Evolutionary conservation across 53 echinoderm and acorn worm species (phyloP).

Genomic region (Zoroaster sp.): DNA sequence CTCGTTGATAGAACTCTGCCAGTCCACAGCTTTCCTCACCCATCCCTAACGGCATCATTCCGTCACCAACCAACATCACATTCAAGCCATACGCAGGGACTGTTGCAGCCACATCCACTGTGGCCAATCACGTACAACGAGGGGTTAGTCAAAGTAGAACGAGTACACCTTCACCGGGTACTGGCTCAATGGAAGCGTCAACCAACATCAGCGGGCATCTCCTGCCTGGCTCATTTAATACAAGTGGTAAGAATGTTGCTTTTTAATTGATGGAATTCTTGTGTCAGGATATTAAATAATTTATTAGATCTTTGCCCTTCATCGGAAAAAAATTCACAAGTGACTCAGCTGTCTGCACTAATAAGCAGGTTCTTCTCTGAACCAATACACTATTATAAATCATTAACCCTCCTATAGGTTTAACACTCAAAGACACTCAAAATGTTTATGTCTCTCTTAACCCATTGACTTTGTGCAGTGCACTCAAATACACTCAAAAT

Average conservation of each 20-base stretch:
- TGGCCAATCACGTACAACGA: constrained; percentile 57
- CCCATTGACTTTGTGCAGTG: too few species aligned
- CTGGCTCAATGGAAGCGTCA: constrained; percentile 73
- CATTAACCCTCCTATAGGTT: too few species aligned
- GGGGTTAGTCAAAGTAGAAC: constrained; percentile 78
- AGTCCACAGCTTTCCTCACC: constrained; percentile 89
- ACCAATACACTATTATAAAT: too few species aligned
- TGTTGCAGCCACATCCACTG: constrained; percentile 8
- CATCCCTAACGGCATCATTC: constrained; percentile 90
- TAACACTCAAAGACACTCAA: too few species aligned
- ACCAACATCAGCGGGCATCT: constrained; percentile 63
- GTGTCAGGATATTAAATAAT: too few species aligned
- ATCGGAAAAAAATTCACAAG: too few species aligned
- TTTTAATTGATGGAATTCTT: too few species aligned
- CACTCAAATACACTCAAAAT: too few species aligned
- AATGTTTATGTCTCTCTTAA: too few species aligned
- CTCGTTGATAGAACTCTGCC: constrained; percentile 66
- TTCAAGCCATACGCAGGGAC: constrained; percentile 58
- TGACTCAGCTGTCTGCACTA: too few species aligned
- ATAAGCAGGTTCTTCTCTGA: too few species aligned
- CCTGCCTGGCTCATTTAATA: constrained; percentile 42
- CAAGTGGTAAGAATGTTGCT: constrained; percentile 82
- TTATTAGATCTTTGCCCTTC: too few species aligned
- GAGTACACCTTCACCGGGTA: constrained; percentile 90
- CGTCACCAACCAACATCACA: constrained; percentile 69